These are phyloP conservation scores for Hylaeus volcanicus DNA, from an alignment of 1,140 invertebrate genomes.

Conservation along the genomic window DNA sequence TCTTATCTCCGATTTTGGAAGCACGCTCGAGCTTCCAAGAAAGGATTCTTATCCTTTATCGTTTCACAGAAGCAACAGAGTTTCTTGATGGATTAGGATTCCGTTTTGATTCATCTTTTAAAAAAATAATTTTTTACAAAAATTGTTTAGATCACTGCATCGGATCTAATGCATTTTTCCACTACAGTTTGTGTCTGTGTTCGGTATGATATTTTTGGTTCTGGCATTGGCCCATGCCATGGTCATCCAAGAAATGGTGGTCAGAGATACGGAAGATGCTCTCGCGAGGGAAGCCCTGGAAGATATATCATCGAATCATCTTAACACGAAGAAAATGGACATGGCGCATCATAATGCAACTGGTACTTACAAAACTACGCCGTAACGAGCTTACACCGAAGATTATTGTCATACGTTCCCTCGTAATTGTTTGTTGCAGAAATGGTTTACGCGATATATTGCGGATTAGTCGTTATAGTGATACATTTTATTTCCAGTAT, in stretches of 20 bases:
- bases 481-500: slow-evolving; percentile 78
- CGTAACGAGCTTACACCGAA: background rate
- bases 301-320: slow-evolving; percentile 76
- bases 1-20: too few relatives aligned
- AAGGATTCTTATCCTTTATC: too few relatives aligned
- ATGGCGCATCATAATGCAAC: slow-evolving; percentile 78
- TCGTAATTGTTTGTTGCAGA: slow-evolving; percentile 66
- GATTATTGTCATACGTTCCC: background rate
- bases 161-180: background rate
- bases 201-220: slow-evolving; percentile 77
- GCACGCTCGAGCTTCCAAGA: too few relatives aligned
- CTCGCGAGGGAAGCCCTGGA: slow-evolving; percentile 76
- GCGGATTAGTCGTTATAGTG: slow-evolving; percentile 76
- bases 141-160: background rate
- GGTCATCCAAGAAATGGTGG: slow-evolving; percentile 79
- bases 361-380: slow-evolving; percentile 61
- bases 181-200: slow-evolving; percentile 77
- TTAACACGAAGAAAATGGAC: slow-evolving; percentile 78
- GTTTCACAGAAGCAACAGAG: too few relatives aligned
- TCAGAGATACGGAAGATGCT: slow-evolving; percentile 78
- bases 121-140: too few relatives aligned
- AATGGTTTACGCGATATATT: slow-evolving; percentile 78
- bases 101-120: too few relatives aligned
- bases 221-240: slow-evolving; percentile 78
- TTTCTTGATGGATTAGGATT: too few relatives aligned